Evolutionary conservation across 2,888 invertebrate species (phyloP), one percentile per base, ranked within the genome.

Genomic region (Megamerina dolium): DNA sequence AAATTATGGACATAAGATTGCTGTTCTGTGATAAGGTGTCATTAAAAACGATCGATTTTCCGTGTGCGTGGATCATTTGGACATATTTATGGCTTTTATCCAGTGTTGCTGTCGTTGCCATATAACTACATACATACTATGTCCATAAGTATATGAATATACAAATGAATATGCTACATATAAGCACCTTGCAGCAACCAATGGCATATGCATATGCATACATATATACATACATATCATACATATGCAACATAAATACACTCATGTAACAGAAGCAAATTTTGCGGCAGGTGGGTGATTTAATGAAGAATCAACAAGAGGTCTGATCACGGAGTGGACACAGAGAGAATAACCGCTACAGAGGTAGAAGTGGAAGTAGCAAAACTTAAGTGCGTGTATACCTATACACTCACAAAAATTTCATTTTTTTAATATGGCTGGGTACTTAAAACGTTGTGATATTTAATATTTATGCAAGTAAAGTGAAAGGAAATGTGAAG

Each of bases 21-120:
- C 49, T 48, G 52, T 54, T 57, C n/a, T n/a, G 57, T 59, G 55
- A 59, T 59, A 56, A 59, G 55, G 50, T 55, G 59, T 59, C 56
- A 59, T 59, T 56, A 58, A 58, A 57, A 56, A 52, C 58, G 58
- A 59, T 58, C 59, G 56, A 58, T 58, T 58, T 57, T 53, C 53
- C 56, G 54, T 51, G 51, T 55, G 54, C 54, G 53, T 51, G 51
- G 54, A 53, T 54, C 54, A 51, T 49, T 45, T 50, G 48, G 55
- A 53, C 52, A 53, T 55, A 55, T 55, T 55, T 55, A 55, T 55
- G 55, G 54, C 48, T 51, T 54, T 52, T 48, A 49, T 52, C 49
- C 42, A 26, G 20, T 31, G 14, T 37, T 27, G 34, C 32, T 32
- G 37, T 19, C 18, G 37, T 21, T 30, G 33, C 43, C n/a, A 26